Conservation (phyloP, 1,140 invertebrate genomes). For the Penaeus japonicus region DNA sequence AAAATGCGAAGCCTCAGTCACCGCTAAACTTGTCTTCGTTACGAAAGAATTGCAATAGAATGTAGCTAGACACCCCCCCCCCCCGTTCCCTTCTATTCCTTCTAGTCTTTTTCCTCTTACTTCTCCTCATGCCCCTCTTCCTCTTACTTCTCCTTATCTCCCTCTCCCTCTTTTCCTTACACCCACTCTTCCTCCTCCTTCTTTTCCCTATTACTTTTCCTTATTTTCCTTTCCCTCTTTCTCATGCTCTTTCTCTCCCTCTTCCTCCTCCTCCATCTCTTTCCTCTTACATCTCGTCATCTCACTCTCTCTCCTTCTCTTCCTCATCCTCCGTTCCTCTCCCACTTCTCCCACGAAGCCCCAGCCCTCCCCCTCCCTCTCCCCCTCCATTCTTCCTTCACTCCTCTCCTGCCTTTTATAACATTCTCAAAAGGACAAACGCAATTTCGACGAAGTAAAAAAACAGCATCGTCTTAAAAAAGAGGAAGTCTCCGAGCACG, state of each 20-base stretch:
- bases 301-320: background rate
- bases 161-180: background rate
- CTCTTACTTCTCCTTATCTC: background rate
- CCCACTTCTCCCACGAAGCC: background rate
- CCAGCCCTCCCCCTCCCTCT: background rate
- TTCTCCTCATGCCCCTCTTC: background rate
- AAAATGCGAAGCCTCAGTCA: too few relatives aligned
- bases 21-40: too few relatives aligned
- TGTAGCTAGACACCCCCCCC: background rate
- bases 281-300: background rate
- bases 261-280: background rate
- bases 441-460: too few relatives aligned
- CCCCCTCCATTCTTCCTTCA: background rate
- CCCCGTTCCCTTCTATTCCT: background rate
- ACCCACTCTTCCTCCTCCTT: background rate
- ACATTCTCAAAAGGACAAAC: too few relatives aligned
- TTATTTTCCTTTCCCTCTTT: background rate
- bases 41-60: background rate
- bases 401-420: background rate
- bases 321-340: background rate
- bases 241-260: background rate
- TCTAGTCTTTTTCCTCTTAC: background rate
- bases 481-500: too few relatives aligned
- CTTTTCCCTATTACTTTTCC: background rate
- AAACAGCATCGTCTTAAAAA: background rate